Percentiles rank a stretch among this genome's conserved stretches.
These are phyloP conservation scores for Aplidium turbinatum DNA, from an alignment of 23 tunicate genomes.

Conservation along the genomic window DNA sequence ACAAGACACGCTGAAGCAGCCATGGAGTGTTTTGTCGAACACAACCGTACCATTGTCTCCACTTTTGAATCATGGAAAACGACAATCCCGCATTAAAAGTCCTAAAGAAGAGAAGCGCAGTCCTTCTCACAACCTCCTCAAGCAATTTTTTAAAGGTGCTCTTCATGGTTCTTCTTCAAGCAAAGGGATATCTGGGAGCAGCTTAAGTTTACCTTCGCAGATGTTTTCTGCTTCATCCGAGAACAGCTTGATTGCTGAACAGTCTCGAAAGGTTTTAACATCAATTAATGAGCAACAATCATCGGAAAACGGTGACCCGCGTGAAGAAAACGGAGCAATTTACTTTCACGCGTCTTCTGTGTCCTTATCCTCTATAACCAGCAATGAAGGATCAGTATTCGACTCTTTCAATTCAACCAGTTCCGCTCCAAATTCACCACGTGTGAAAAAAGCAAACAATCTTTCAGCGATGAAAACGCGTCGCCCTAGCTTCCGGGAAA, in stretches of 20 bases:
- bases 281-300: too few species aligned
- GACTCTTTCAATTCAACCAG: neutral
- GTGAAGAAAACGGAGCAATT: constrained; percentile 6
- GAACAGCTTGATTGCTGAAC: neutral
- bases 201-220: neutral
- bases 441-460: constrained; percentile 16
- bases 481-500: constrained; percentile 43
- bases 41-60: constrained; percentile 31
- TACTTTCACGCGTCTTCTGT: constrained; percentile 40
- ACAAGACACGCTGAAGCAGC: neutral
- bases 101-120: constrained; percentile 44
- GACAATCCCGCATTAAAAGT: neutral
- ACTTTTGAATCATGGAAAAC: constrained; percentile 20
- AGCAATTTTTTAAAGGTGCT: constrained; percentile 48
- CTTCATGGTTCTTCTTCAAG: constrained; percentile 11
- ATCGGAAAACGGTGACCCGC: neutral
- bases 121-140: constrained; percentile 33
- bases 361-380: constrained; percentile 34
- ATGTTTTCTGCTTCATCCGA: neutral
- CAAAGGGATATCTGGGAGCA: constrained; percentile 11
- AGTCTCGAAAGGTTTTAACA: neutral
- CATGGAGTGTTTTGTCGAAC: constrained; percentile 13
- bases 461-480: constrained; percentile 22
- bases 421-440: constrained; percentile 39
- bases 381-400: constrained; percentile 17